phyloP scores from a whole-genome alignment of 2,797 vertebrate genomes.

The Phataginus tetradactyla region DNA sequence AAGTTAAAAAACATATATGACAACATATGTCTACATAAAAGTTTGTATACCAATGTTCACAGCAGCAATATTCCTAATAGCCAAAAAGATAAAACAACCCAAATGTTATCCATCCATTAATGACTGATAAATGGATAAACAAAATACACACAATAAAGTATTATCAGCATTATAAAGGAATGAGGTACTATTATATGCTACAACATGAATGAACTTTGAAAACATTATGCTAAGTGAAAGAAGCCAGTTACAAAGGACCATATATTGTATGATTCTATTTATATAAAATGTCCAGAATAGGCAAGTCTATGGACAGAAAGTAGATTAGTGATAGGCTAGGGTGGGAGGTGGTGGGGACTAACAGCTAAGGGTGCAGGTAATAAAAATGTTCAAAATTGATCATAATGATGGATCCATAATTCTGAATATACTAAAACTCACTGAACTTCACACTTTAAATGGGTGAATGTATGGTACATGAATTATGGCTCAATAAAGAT shows the following conservation, averaged over 20 bases:
- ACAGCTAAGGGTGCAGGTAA: neutral
- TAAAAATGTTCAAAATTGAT: slow-evolving; percentile 31
- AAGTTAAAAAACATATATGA: neutral
- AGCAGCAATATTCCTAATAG: neutral
- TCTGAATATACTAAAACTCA: slow-evolving; percentile 30
- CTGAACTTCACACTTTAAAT: neutral
- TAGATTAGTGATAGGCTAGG: neutral
- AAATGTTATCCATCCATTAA: slow-evolving; percentile 37
- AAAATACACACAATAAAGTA: slow-evolving; percentile 46
- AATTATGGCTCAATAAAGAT: slow-evolving; percentile 37
- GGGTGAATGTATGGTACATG: neutral
- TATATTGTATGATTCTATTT: neutral
- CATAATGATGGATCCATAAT: neutral
- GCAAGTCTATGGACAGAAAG: neutral
- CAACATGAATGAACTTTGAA: slow-evolving; percentile 8
- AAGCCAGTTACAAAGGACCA: slow-evolving; percentile 17
- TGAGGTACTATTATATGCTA: neutral
- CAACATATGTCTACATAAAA: neutral
- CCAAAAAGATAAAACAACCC: slow-evolving; percentile 18
- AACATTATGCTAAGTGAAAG: slow-evolving; percentile 33
- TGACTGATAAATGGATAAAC: neutral
- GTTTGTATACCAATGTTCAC: neutral
- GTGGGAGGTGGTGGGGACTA: neutral
- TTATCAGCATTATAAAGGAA: slow-evolving; percentile 30
- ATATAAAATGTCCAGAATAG: neutral